Evolutionary conservation across 1,140 invertebrate species (phyloP).

Genomic region (Hylaeus anthracinus): DNA sequence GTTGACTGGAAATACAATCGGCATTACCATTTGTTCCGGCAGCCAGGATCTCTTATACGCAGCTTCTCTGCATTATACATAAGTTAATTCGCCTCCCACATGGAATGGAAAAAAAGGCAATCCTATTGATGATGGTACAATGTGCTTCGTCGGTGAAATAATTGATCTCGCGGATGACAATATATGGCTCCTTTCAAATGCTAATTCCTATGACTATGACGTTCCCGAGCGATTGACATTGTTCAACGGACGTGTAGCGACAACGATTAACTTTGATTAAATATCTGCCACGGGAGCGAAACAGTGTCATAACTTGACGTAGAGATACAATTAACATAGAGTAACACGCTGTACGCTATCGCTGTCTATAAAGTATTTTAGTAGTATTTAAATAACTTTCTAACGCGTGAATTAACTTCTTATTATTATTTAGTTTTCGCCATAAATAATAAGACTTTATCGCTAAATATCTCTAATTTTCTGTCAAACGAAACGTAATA

Average conservation of each 20-base stretch:
- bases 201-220: not conserved
- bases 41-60: constrained; percentile 27
- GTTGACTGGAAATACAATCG: constrained; percentile 18
- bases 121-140: not conserved
- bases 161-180: not conserved
- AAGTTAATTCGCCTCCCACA: constrained; percentile 29
- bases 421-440: no score
- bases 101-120: not conserved
- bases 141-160: not conserved
- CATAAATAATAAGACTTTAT: no score
- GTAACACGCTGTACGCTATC: not conserved
- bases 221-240: not conserved
- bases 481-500: no score
- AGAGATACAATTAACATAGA: not conserved
- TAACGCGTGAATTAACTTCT: no score
- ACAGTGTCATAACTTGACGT: not conserved
- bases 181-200: not conserved
- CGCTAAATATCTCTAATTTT: no score
- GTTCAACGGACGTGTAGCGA: not conserved
- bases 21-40: constrained; percentile 26
- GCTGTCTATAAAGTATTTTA: no score
- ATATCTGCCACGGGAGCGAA: not conserved
- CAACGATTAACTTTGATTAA: not conserved
- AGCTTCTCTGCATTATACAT: constrained; percentile 26
- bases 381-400: no score